Base-by-base conservation (phyloP, 1,140 invertebrate species). In the Ericerus pela region DNA sequence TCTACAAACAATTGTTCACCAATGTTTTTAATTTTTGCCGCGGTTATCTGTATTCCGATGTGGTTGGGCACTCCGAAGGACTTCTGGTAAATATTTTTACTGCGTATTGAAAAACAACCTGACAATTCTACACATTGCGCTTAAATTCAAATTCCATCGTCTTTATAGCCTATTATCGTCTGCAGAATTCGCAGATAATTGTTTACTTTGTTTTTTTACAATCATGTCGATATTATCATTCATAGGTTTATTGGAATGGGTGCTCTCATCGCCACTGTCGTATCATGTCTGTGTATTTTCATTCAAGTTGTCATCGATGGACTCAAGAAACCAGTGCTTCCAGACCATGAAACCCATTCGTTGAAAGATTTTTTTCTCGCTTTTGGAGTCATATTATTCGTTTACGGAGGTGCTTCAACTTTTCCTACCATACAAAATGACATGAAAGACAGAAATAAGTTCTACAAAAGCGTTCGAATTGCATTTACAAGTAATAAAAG, bases 381-480 rank as follows among this genome's bases (percentile, higher is more conserved):
- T 0, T 78, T 79, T 59, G 80, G 79, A 3, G 76, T 76, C 6
- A 75, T 83, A 51, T 66, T 81, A 62, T 83, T 82, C 61, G 72
- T 78, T 1, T 82, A 79, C 65, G 80, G 79, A 1, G 80, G 80
- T 14, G 78, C 78, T 0, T 76, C 78, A 6, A 75, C 79, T 0
- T 82, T 82, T 68, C 81, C 81, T 10, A 81, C 79, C 0, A 79
- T 83, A 30, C 80, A 82, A 63, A 81, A 82, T 61, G 80, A 82
- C 59, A 81, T 81, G 79, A 66, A 68, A 18, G 70, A 80, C 53
- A 75, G 73, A 59, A 65, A 65, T 1, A 66, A 77, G 60, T 81
- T 80, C 63, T 67, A 71, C 4, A 71, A 68, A 28, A 74, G 73
- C 54, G 64, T 77, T 11, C 62, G 70, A 4, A 69, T 75, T 41